Conservation (phyloP, 1,140 invertebrate genomes). For the Heliconius melpomene region DNA sequence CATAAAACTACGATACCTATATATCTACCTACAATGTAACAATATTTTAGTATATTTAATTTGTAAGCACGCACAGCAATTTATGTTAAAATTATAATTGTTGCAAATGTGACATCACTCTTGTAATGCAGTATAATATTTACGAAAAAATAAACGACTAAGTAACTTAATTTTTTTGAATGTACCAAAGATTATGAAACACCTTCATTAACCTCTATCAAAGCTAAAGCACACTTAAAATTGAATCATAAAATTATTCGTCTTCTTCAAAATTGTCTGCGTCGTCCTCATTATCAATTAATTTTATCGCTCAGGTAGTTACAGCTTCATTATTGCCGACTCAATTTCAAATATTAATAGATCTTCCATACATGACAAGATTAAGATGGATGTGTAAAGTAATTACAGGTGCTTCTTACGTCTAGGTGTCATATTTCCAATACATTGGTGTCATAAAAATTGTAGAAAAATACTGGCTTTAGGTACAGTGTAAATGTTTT, state of each 20-base stretch:
- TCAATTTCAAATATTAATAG: slow-evolving; percentile 29
- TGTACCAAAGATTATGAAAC: neutral
- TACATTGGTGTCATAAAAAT: neutral
- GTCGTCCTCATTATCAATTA: slow-evolving; percentile 40
- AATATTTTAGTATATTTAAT: neutral
- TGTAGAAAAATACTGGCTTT: neutral
- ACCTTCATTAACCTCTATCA: slow-evolving; percentile 30
- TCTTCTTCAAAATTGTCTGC: slow-evolving; percentile 42
- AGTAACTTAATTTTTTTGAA: neutral
- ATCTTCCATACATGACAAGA: slow-evolving; percentile 17
- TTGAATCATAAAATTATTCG: slow-evolving; percentile 38
- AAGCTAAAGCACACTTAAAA: slow-evolving; percentile 23
- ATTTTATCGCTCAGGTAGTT: slow-evolving; percentile 38
- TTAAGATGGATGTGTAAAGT: slow-evolving; percentile 21
- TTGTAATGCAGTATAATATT: neutral
- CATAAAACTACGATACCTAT: slow-evolving; percentile 27
- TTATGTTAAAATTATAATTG: too few relatives aligned
- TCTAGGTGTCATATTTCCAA: neutral
- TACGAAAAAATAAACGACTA: neutral
- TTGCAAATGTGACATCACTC: too few relatives aligned
- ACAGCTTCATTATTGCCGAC: slow-evolving; percentile 31
- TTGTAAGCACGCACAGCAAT: neutral
- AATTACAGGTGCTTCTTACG: slow-evolving; percentile 6
- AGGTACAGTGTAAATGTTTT: too few relatives aligned
- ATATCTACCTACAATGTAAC: neutral